Conservation (phyloP, 2,113 vertebrate species). For the Scopus umbretta region DNA sequence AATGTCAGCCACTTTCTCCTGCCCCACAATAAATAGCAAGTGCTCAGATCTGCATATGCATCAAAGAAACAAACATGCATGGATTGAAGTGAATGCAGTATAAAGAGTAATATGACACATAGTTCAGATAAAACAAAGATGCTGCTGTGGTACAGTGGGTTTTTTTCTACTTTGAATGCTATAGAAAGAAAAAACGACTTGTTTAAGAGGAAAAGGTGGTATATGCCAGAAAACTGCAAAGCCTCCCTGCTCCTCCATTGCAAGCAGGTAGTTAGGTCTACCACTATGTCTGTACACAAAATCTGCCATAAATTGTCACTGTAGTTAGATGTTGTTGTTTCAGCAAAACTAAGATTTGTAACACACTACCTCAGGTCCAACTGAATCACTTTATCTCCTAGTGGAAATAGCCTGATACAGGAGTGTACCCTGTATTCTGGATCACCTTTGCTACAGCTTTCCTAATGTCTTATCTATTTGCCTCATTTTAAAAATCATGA, state of each 20-base stretch:
- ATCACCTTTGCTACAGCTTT: background rate
- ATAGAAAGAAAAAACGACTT: background rate
- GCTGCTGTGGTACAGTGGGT: background rate
- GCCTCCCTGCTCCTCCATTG: background rate
- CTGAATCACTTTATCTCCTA: background rate
- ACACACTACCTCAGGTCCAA: background rate
- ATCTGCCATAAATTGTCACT: background rate
- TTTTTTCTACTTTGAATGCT: background rate
- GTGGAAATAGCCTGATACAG: background rate
- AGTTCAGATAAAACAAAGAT: conserved; percentile 47
- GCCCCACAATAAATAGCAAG: background rate
- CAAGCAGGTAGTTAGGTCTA: background rate
- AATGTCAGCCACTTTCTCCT: conserved; percentile 30
- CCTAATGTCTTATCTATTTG: background rate
- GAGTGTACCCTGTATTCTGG: background rate
- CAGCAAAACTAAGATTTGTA: background rate
- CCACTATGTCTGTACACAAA: background rate
- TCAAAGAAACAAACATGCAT: background rate
- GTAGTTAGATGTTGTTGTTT: background rate
- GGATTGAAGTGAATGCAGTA: background rate
- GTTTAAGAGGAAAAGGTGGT: background rate
- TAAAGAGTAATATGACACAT: background rate
- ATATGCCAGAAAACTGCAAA: background rate
- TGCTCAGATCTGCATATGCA: background rate
- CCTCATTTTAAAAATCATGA: background rate